These are phyloP conservation scores for Frieseomelitta varia DNA, from an alignment of 1,140 invertebrate genomes.

Conservation along the genomic window DNA sequence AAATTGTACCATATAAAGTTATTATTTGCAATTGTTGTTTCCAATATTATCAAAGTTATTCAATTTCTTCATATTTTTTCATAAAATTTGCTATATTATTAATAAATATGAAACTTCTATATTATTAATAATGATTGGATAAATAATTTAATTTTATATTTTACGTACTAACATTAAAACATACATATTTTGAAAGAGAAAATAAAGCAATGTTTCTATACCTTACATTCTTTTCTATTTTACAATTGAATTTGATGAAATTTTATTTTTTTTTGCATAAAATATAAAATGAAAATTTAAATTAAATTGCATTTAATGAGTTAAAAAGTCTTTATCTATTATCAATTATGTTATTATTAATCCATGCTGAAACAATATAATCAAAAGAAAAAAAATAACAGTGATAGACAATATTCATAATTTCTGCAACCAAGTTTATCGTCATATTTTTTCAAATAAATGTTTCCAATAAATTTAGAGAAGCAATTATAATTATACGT, in stretches of 20 bases:
- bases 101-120: too few relatives aligned
- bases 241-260: not conserved
- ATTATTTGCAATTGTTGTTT: too few relatives aligned
- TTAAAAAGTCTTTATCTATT: not conserved
- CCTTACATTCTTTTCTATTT: not conserved
- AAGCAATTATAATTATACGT: too few relatives aligned
- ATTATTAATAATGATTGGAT: too few relatives aligned
- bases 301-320: not conserved
- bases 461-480: not conserved
- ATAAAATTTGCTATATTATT: too few relatives aligned
- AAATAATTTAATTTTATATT: too few relatives aligned
- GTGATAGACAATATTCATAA: not conserved
- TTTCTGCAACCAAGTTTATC: not conserved
- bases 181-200: conserved; percentile 6
- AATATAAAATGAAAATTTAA: not conserved
- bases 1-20: too few relatives aligned
- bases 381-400: not conserved
- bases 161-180: too few relatives aligned
- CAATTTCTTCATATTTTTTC: too few relatives aligned
- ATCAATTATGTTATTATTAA: not conserved
- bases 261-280: not conserved
- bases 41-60: too few relatives aligned
- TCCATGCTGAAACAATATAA: not conserved
- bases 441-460: not conserved
- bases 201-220: not conserved